Evolutionary conservation across 2,888 invertebrate genomes (phyloP), one percentile per base, ranked within the genome.

Genomic region (Copidosoma aretas): DNA sequence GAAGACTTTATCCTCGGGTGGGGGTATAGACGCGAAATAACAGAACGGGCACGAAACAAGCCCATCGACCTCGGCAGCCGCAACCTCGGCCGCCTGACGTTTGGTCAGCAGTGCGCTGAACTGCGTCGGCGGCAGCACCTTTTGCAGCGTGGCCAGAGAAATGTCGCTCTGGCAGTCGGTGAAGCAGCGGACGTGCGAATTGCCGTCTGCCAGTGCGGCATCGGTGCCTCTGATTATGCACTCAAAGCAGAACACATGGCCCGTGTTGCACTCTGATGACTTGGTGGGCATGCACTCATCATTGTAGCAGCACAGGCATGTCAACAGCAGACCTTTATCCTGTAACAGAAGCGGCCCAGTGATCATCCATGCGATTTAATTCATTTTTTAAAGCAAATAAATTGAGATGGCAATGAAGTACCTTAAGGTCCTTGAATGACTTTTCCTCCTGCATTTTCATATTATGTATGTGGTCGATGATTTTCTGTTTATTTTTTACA

Each of bases 1-100:
- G 75, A 89, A 88, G 1, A 88, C 80, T 71, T 82, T 84, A 69
- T 85, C 82, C 12, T 75, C 80, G 14, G 79, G 79, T 1, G 80
- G 75, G 4, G 87, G 86, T 73, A 88, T 86, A 22, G 84, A 86
- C 22, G 86, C 86, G 78, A 87, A 89, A 73, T 86, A 86, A 77
- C 89, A 89, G 77, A 87, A 88, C 19, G 88, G 88, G 79, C 89
- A 89, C 22, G 79, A 79, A 67, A 86, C 88, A 49, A 89, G 79
- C 71, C 87, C 88, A 25, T 86, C 85, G 52, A 89, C 85, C 32
- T 84, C 85, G 0, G 88, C 88, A 5, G 84, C 81, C 73, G 81
- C 82, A 15, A 88, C 82, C 79, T 88, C 88, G 68, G 86, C 86
- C 49, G 86, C 79, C 72, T 88, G 86, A 73, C 86, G 84, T 69